phyloP scores from a whole-genome alignment of 92 coral and sea anemone genomes.

The Metridium senile region DNA sequence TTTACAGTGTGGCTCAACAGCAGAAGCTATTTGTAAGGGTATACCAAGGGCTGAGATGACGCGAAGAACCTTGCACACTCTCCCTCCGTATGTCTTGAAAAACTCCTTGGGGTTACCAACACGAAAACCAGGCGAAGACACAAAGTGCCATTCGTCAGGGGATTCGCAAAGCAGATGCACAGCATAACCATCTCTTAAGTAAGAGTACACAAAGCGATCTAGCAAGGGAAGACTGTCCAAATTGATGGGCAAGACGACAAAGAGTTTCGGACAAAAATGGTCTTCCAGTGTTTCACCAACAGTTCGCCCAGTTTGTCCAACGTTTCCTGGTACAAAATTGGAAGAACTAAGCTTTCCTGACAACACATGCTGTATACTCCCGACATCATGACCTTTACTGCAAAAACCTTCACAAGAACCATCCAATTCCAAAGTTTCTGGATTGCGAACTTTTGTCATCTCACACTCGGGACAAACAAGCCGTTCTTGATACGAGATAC shows the following conservation, averaged over 20 bases:
- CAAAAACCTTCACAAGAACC: conserved; percentile 29
- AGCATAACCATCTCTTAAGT: conserved; percentile 45
- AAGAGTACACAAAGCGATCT: conserved; percentile 39
- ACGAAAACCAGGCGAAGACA: conserved; percentile 42
- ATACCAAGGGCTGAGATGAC: conserved; percentile 10
- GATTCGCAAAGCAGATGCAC: conserved; percentile 46
- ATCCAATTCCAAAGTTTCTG: conserved; percentile 2
- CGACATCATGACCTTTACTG: conserved; percentile 28
- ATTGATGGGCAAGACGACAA: conserved; percentile 41
- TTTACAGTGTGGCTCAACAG: conserved; percentile 34
- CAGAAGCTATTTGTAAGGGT: conserved; percentile 13
- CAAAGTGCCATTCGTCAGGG: conserved; percentile 47
- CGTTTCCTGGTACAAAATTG: conserved; percentile 1
- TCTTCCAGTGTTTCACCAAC: conserved; percentile 28
- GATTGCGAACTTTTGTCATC: conserved; percentile 18
- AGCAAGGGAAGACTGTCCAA: conserved; percentile 22
- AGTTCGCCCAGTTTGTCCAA: conserved; percentile 7
- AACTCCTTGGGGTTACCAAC: conserved; percentile 49
- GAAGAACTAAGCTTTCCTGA: no score
- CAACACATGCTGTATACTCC: not conserved
- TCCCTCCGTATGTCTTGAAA: conserved; percentile 27
- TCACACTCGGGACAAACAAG: conserved; percentile 48
- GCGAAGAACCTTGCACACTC: conserved; percentile 33
- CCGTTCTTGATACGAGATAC: conserved; percentile 3
- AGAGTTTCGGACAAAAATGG: conserved; percentile 40